Evolutionary conservation across 2,797 vertebrate species (phyloP), one percentile per base, ranked within the genome.

Genomic region (Bradypus variegatus): DNA sequence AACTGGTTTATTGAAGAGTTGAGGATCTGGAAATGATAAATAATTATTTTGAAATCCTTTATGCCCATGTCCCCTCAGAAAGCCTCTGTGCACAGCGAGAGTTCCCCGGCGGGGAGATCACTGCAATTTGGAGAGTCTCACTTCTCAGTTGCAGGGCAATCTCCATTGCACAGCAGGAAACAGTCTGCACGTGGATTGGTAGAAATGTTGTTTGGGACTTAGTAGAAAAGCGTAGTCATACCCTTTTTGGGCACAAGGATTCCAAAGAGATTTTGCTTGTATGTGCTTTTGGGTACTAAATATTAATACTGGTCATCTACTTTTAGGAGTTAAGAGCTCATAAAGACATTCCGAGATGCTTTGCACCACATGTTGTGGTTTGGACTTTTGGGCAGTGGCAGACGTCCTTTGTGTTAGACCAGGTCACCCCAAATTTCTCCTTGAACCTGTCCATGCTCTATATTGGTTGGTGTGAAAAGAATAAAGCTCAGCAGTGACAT

Each of bases 361-460:
- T 31, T 4, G 33, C 6, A 10, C 19, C 62, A 19, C 14, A 5
- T 11, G 45, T 4, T 50, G 29, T 1, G 27, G 31, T 31, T 29
- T 33, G 3, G 10, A 36, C 65, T 31, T 18, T 4, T 3, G 5
- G 15, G 45, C 3, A 1, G 23, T 9, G 36, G 50, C 0, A 0
- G n/a, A 5, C 2, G 0, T 58, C 58, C 0, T 1, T 5, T 15
- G 1, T 0, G 6, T 21, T 10, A 6, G 48, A 25, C 58, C 21
- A 8, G n/a, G 48, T 16, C 15, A 5, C 31, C 50, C 29, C 12
- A 5, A 5, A 16, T 8, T 16, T 55, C 12, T 18, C 55, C 33
- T 21, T 8, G 38, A 10, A 3, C 65, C 50, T 6, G 65, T 8
- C 2, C 45, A 23, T 7, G 27, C 14, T 18, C 9, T 4, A 14